Percentiles rank a stretch among this genome's conserved stretches.
Conservation (phyloP, 2,797 vertebrate genomes). For the Amblyraja radiata region DNA sequence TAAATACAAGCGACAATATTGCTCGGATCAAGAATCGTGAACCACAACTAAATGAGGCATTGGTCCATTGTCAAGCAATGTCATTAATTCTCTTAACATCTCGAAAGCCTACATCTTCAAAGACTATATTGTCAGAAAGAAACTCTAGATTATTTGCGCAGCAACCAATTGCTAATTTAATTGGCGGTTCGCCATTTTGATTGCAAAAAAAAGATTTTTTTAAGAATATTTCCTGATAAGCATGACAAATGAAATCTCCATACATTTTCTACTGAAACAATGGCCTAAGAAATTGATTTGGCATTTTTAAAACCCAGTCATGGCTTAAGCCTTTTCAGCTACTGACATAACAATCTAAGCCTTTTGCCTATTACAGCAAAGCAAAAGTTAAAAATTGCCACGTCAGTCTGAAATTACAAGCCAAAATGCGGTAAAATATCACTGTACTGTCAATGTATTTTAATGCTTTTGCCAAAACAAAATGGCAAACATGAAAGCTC, state of each 20-base stretch:
- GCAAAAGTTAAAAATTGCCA: background rate
- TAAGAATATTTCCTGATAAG: background rate
- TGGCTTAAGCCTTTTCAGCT: background rate
- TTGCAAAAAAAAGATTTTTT: background rate
- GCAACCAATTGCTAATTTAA: background rate
- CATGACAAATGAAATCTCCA: background rate
- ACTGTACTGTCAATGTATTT: constrained; percentile 10
- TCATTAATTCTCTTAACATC: background rate
- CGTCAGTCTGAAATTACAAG: background rate
- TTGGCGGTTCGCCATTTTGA: no score
- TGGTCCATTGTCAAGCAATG: background rate
- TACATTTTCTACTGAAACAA: background rate
- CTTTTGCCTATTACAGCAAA: background rate
- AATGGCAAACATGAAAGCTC: background rate
- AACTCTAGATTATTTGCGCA: background rate
- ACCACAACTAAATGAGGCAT: background rate
- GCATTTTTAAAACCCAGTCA: background rate
- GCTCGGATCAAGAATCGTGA: background rate
- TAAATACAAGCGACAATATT: background rate
- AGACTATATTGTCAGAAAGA: background rate
- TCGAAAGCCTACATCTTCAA: background rate
- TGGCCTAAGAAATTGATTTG: background rate
- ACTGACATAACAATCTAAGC: background rate
- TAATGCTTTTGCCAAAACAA: background rate
- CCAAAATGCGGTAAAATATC: constrained; percentile 9